Evolutionary conservation across 2,797 vertebrate genomes (phyloP), one percentile per base, ranked within the genome.

Genomic region (Erpetoichthys calabaricus): DNA sequence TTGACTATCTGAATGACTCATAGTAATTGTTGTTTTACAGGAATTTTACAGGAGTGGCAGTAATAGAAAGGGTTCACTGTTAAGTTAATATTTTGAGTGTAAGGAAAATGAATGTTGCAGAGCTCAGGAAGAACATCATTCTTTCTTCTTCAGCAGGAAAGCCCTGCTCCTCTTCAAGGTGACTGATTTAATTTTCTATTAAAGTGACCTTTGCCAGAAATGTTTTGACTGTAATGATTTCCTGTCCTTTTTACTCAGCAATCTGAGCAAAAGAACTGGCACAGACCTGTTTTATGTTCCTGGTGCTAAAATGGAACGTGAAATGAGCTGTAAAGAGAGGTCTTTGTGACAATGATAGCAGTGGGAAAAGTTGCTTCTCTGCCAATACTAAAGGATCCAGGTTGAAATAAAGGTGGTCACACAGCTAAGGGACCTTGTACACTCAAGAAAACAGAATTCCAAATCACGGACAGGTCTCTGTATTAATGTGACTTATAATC

Each of bases 221-320:
- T 87, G 81, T 85, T 94, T 88, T 87, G 80, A 83, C 70, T 83
- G 67, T 84, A 93, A 92, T 83, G 91, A 94, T 93, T 95, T 96
- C 80, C 89, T 95, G 90, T 95, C 91, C 74, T 75, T 81, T 87
- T 80, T 75, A 75, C 73, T 94, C 83, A 83, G 78, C 73, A 77
- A 60, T 76, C 60, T 65, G 76, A 74, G 74, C 66, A 75, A 78
- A 73, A 80, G 78, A 85, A 75, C 69, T 65, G 64, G 75, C 58
- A 66, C 62, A 60, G 70, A 71, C 68, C 75, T 81, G 68, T 75
- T 86, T 80, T 76, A 74, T 73, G 70, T 81, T 62, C 74, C 71
- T 61, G 62, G 67, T 73, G 66, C 74, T 69, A 70, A 60, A 73
- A 75, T 70, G 64, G 77, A 75, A 83, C 81, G 81, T 78, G 79